These are phyloP conservation scores for Naja naja DNA, from an alignment of 2,113 vertebrate genomes.

Conservation along the genomic window DNA sequence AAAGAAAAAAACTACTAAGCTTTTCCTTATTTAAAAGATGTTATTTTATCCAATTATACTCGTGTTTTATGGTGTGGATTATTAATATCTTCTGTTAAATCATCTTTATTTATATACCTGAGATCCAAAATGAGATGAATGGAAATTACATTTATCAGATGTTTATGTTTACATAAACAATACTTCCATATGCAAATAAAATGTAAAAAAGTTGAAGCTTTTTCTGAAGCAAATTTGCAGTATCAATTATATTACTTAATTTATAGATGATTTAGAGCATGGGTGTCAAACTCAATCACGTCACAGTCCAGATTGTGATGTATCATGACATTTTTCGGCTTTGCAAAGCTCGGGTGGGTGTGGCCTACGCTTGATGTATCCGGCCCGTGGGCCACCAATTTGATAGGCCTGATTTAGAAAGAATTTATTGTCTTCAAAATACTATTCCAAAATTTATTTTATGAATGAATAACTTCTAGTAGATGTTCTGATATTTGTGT, in stretches of 20 bases:
- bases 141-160: not conserved
- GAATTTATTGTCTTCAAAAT: not conserved
- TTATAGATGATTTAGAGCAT: not conserved
- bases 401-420: not conserved
- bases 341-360: too few relatives aligned
- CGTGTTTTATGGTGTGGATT: not conserved
- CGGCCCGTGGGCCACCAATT: too few relatives aligned
- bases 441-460: not conserved
- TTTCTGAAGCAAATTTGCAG: not conserved
- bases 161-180: not conserved
- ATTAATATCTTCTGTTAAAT: not conserved
- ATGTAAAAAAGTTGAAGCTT: not conserved
- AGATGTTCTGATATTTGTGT: not conserved
- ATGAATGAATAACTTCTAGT: not conserved
- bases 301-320: too few relatives aligned
- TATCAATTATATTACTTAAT: not conserved
- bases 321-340: too few relatives aligned
- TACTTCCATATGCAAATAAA: not conserved
- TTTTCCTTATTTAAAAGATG: not conserved
- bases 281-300: too few relatives aligned
- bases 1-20: not conserved
- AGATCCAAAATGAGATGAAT: not conserved
- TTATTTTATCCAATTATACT: not conserved
- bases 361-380: too few relatives aligned
- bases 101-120: not conserved